Evolutionary conservation across 2,888 invertebrate genomes (phyloP), one percentile per base, ranked within the genome.

Genomic region (Acronicta psi): DNA sequence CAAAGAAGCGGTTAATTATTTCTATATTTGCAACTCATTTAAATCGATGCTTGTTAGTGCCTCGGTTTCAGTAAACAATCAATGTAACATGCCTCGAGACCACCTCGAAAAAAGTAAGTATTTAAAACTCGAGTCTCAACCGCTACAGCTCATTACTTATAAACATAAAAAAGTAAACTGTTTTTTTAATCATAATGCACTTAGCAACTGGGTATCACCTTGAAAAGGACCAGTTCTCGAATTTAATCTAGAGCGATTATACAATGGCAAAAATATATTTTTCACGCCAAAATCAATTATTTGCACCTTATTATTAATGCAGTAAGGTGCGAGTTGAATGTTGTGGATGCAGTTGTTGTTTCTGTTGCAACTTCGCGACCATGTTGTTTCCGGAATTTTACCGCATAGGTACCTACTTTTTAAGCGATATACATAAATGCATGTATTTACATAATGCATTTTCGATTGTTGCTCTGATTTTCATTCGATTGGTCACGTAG

Each of bases 161-260:
- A n/a, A 51, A 41, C 25, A 1, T 13, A 13, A 66, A 75, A 58
- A 62, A 29, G 29, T 29, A 11, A 29, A 44, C 41, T 47, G 17
- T 29, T 58, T 66, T 70, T 68, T 62, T 50, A 61, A 61, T 62
- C 69, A 59, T 59, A 73, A 59, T 45, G 69, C 73, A 66, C 77
- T 76, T 75, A 51, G 73, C 73, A 85, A 84, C 82, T 51, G 59
- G 65, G 59, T 53, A 66, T 79, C 68, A 79, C 88, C 89, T 88
- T 88, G 87, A 79, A 81, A 85, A 78, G 75, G 80, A 81, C 77
- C 73, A 75, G 79, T 79, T 72, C 36, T 67, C 72, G 60, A 82
- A 84, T 84, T 83, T 83, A 82, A 86, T 85, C 78, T 80, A 75
- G 80, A 82, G 79, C 85, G 84, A 86, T 86, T 85, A 83, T 75